Base-by-base conservation (phyloP, 2,797 vertebrate genomes). In the Bryconaethiops microstoma region DNA sequence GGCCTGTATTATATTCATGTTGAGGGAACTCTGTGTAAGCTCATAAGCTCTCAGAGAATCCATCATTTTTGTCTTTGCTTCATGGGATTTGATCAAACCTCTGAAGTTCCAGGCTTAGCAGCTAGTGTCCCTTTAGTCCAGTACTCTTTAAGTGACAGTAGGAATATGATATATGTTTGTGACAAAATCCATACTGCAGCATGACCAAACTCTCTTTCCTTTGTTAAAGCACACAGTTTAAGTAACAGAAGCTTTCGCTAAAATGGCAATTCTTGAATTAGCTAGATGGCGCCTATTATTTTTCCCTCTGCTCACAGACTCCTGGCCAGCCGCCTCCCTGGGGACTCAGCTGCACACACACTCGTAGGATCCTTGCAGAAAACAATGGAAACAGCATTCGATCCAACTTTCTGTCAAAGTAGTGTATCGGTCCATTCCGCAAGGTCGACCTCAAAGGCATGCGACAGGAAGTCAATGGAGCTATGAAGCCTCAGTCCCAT, bases 401-500 rank as follows among this genome's bases (percentile, higher is more conserved):
- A 82, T 83, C 78, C 73, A 78, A 69, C 76, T 81, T 77, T n/a
- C 59, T 83, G 81, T 83, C 81, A 78, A 62, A 77, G 35, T 69
- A 29, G 59, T 16, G 59, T 65, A 72, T 63, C 13, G 9, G 48
- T 23, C 72, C 29, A 16, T 14, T 77, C 79, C 13, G 13, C 67
- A 79, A 83, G 74, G 76, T 84, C 65, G 42, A 73, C 77, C 78
- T 82, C 76, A 83, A 84, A 84, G 82, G 52, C 76, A 76, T 68
- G 74, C 12, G 79, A 79, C 86, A 86, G 84, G 81, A 84, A 81
- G 78, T 86, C 84, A 84, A 76, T 81, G 78, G 64, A 52, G 67
- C 74, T 74, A 57, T 23, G 76, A 83, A 84, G 79, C 76, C 65
- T 48, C 74, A 69, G 78, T 76, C 76, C 64, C 48, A 14, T 59